phyloP scores from a whole-genome alignment of 1,140 invertebrate genomes.

The Zaprionus ghesquierei region DNA sequence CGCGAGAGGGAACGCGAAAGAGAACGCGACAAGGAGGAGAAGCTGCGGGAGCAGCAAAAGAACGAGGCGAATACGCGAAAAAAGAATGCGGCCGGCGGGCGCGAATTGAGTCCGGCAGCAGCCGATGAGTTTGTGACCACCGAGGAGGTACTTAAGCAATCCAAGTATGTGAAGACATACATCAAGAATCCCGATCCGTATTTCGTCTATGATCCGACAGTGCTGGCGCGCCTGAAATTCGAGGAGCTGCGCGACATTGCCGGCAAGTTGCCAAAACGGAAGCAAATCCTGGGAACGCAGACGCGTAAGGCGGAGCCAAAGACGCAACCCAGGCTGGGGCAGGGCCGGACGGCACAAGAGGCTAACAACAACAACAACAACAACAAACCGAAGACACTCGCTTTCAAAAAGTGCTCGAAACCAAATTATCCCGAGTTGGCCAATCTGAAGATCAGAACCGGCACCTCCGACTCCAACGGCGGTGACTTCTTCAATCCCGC shows the following conservation, averaged over 20 bases:
- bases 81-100: constrained; percentile 10
- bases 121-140: constrained; percentile 76
- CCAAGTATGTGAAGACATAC: constrained; percentile 82
- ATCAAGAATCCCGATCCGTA: constrained; percentile 81
- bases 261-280: constrained; percentile 47
- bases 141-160: constrained; percentile 81
- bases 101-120: background rate
- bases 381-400: constrained; percentile 35
- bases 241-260: constrained; percentile 60
- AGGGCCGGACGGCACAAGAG: no score
- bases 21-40: constrained; percentile 44
- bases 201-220: constrained; percentile 78
- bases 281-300: constrained; percentile 15
- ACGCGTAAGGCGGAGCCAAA: background rate
- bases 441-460: constrained; percentile 75
- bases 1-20: constrained; percentile 46
- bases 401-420: constrained; percentile 76
- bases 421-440: constrained; percentile 81
- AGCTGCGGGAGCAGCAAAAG: constrained; percentile 47
- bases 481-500: constrained; percentile 64
- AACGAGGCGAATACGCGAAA: constrained; percentile 58
- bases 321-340: no score
- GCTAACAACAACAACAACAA: background rate
- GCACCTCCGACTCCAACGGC: constrained; percentile 47
- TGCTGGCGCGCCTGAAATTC: constrained; percentile 66